Conservation (phyloP, 2,888 invertebrate species). For the Chrysolina oricalcia region DNA sequence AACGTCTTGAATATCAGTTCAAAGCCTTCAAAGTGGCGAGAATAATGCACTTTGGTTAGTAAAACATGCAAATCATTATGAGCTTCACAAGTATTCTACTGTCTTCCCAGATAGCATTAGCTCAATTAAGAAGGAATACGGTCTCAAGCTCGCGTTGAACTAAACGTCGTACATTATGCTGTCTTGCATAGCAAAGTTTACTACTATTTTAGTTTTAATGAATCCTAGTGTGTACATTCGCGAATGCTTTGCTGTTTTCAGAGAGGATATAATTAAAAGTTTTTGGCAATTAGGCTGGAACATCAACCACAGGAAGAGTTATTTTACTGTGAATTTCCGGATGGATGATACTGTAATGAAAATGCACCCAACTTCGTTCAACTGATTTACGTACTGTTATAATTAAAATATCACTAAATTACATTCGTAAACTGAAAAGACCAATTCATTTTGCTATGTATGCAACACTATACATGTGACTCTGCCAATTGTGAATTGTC, state of each 20-base stretch:
- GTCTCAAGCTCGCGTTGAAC: not conserved
- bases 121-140: not conserved
- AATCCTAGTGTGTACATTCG: not conserved
- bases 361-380: no score
- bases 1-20: no score
- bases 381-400: no score
- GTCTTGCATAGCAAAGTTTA: not conserved
- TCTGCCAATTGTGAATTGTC: no score
- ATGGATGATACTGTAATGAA: no score
- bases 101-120: not conserved
- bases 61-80: not conserved
- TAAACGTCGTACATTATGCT: not conserved
- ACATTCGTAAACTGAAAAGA: no score
- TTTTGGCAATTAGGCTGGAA: not conserved
- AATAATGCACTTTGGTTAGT: not conserved
- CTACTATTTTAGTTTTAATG: constrained; percentile 9
- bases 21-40: not conserved
- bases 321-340: not conserved
- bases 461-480: no score
- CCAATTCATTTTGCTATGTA: no score
- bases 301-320: not conserved
- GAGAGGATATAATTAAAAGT: not conserved
- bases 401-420: no score
- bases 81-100: not conserved
- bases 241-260: not conserved